phyloP scores from a whole-genome alignment of 2,797 vertebrate species.

The Pangasius sanitwongsei region DNA sequence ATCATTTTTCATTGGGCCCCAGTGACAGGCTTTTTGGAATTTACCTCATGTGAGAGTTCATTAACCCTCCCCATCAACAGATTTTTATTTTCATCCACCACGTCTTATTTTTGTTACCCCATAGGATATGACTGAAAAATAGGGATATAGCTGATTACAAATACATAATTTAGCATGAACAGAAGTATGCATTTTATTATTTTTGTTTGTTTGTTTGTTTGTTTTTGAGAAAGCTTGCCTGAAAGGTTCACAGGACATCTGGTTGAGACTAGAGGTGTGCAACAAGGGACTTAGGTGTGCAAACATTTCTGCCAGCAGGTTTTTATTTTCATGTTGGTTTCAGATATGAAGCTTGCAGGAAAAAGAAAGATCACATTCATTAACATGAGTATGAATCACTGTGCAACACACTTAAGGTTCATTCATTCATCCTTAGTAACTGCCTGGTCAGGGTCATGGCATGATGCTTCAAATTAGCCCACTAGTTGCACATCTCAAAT shows the following conservation, averaged over 20 bases:
- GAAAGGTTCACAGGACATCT: background rate
- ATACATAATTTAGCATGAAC: background rate
- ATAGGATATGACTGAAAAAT: conserved; percentile 41
- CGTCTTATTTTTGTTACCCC: conserved; percentile 18
- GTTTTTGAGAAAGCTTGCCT: background rate
- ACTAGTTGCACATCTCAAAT: background rate
- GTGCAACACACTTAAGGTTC: background rate
- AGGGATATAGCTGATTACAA: background rate
- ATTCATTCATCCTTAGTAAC: background rate
- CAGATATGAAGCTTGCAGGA: background rate
- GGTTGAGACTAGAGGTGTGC: background rate
- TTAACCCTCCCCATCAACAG: conserved; percentile 25
- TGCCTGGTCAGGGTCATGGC: background rate
- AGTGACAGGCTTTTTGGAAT: conserved; percentile 45
- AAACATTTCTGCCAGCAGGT: background rate
- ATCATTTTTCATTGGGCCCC: conserved; percentile 53
- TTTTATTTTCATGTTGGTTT: background rate
- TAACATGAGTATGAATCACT: background rate
- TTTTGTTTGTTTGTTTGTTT: background rate
- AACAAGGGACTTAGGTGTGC: background rate
- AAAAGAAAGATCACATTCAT: background rate
- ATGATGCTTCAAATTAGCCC: background rate
- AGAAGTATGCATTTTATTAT: background rate
- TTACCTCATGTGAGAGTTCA: conserved; percentile 37
- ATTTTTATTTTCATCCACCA: conserved; percentile 36